Conservation (phyloP, 2,113 vertebrate species). For the Serinus canaria region DNA sequence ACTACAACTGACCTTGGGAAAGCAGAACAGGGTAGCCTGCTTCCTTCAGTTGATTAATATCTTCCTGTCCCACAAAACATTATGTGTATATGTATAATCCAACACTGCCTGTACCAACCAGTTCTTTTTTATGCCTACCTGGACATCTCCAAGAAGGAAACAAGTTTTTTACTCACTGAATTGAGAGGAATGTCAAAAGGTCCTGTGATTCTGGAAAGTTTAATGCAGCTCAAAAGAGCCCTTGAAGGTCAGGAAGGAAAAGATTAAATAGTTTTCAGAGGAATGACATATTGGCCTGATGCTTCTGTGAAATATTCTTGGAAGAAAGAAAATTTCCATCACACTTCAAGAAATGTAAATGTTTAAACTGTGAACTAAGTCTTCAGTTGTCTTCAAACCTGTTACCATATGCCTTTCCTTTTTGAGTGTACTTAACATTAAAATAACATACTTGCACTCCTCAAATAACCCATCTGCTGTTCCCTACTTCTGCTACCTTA, state of each 20-base stretch:
- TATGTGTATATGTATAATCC: background rate
- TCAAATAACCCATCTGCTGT: constrained; percentile 62
- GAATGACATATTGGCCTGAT: constrained; percentile 1
- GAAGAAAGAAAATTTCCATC: constrained; percentile 54
- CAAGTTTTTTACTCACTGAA: background rate
- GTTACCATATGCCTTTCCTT: constrained; percentile 64
- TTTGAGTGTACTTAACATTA: constrained; percentile 62
- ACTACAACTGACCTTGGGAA: background rate
- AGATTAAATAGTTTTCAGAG: constrained; percentile 10
- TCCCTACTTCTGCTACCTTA: constrained; percentile 39
- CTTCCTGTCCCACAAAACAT: background rate
- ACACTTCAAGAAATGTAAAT: constrained; percentile 69
- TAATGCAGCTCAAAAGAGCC: background rate
- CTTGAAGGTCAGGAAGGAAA: background rate
- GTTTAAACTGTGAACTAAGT: constrained; percentile 68
- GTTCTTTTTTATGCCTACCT: background rate
- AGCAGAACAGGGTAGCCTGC: background rate
- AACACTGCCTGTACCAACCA: background rate
- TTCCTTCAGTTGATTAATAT: background rate
- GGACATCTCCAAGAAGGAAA: background rate
- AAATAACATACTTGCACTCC: constrained; percentile 64
- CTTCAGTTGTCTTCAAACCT: constrained; percentile 61
- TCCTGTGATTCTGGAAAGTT: background rate
- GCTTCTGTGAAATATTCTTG: constrained; percentile 40
- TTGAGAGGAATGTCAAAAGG: background rate